Evolutionary conservation across 2,888 invertebrate species (phyloP), one percentile per base, ranked within the genome.

Genomic region (Drosophila kambysellisi): DNA sequence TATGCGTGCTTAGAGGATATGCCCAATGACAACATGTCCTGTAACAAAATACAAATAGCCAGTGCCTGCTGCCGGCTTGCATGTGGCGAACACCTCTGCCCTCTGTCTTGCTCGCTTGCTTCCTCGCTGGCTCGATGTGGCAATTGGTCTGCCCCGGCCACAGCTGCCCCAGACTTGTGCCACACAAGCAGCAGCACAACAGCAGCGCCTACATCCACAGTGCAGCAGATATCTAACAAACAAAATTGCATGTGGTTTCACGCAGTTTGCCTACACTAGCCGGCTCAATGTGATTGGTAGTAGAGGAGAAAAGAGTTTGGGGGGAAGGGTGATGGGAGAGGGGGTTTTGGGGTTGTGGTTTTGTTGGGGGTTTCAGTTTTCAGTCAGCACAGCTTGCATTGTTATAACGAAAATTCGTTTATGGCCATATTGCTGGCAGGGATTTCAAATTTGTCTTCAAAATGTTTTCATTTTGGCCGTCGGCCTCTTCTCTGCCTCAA

Each of bases 221-320:
- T 30, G 82, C 64, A 70, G 74, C 59, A 50, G 39, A 33, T 37
- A 57, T 64, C 60, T 67, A 51, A 56, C 78, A 54, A 57, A 70
- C 72, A 85, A 85, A 88, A 83, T 83, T 83, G 88, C 77, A 88
- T 83, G 88, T 58, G 83, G 83, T 82, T 74, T 58, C 53, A 88
- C 74, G 71, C 73, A 82, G 82, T 76, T 87, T 75, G 84, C 70
- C 63, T 46, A 65, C 63, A 57, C 57, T 58, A 60, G 62, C 58
- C 41, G 41, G 46, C 48, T 59, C 67, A 51, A 46, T 64, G 33
- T 32, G 68, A 54, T 41, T 65, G 43, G 43, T 43, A 7, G 43
- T 3, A 54, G 7, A 12, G 7, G 4, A 20, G 20, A 15, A 20
- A 25, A 20, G 8, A 9, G 41, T 17, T 8, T 9, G 37, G 15